Evolutionary conservation across 2,797 vertebrate genomes (phyloP), one percentile per base, ranked within the genome.

Genomic region (Syncerus caffer): DNA sequence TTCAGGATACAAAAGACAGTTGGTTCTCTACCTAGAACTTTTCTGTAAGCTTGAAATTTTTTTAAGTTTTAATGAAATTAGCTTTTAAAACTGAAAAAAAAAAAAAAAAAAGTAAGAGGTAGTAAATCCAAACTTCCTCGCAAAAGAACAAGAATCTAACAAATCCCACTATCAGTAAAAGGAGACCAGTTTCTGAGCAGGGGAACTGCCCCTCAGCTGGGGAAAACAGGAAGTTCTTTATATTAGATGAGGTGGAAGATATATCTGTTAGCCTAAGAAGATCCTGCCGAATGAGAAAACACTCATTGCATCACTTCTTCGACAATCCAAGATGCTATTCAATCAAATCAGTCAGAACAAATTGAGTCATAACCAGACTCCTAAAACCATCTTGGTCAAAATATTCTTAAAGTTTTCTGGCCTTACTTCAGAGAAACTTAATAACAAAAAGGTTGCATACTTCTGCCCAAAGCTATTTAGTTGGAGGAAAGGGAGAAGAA

Each of bases 371-470:
- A 98, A 23, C 4, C 38, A 95, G 74, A 92, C 71, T 97, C 96
- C 80, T 82, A 97, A 23, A 97, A 98, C 94, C 94, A 96, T 96
- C 85, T 19, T 38, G 21, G 62, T 93, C 96, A 96, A 98, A 98
- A 98, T 88, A 98, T 90, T 98, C 98, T 86, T 88, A 85, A 85
- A 82, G 95, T 85, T 45, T 93, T 97, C 93, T 98, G 97, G 96
- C 85, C 85, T 90, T 93, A 89, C 90, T 97, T 96, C 89, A 97
- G 60, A 97, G 93, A 98, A 98, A 92, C 71, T 95, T 95, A 97
- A 98, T 62, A 98, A 90, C 80, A 98, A 45, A 97, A 93, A 95
- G 86, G 71, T 60, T 96, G 80, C 84, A 95, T 58, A 90, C 31
- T 96, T 97, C 83, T 98, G 80, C 83, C 79, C 90, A 97, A 71